Evolutionary conservation across 2,797 vertebrate species (phyloP).

Genomic region (Pelochelys cantorii): DNA sequence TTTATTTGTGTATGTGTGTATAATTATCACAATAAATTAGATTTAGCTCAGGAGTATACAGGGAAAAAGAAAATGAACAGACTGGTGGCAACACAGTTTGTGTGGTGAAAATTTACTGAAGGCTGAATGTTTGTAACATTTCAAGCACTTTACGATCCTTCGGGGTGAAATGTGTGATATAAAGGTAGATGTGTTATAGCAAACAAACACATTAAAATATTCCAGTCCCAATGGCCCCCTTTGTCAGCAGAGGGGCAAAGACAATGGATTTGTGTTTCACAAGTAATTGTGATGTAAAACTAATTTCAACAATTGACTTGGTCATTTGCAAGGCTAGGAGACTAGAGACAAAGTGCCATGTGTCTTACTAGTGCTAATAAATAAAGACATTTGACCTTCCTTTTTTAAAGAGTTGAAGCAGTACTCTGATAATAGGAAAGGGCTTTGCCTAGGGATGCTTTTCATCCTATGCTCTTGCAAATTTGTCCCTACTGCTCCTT

Average conservation of each 20-base stretch:
- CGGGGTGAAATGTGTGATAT: slow-evolving; percentile 57
- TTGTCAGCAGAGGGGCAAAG: slow-evolving; percentile 57
- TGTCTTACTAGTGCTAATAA: slow-evolving; percentile 64
- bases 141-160: slow-evolving; percentile 59
- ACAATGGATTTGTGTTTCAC: slow-evolving; percentile 70
- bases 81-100: slow-evolving; percentile 74
- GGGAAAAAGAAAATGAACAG: slow-evolving; percentile 44
- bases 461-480: slow-evolving; percentile 59
- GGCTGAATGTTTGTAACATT: slow-evolving; percentile 71
- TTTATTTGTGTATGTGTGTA: slow-evolving; percentile 58
- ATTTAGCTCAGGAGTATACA: slow-evolving; percentile 60
- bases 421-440: slow-evolving; percentile 30
- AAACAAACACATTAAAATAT: slow-evolving; percentile 32
- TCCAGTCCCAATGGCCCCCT: slow-evolving; percentile 35
- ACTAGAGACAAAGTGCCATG: slow-evolving; percentile 62
- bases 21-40: slow-evolving; percentile 67
- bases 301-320: slow-evolving; percentile 66
- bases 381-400: slow-evolving; percentile 46
- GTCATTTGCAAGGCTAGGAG: slow-evolving; percentile 62
- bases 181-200: slow-evolving; percentile 63
- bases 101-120: slow-evolving; percentile 60
- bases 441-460: background rate
- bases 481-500: background rate
- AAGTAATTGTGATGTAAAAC: slow-evolving; percentile 75
- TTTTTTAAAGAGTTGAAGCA: too few species aligned